These are phyloP conservation scores for Diprion similis DNA, from an alignment of 1,140 invertebrate species.

Conservation along the genomic window DNA sequence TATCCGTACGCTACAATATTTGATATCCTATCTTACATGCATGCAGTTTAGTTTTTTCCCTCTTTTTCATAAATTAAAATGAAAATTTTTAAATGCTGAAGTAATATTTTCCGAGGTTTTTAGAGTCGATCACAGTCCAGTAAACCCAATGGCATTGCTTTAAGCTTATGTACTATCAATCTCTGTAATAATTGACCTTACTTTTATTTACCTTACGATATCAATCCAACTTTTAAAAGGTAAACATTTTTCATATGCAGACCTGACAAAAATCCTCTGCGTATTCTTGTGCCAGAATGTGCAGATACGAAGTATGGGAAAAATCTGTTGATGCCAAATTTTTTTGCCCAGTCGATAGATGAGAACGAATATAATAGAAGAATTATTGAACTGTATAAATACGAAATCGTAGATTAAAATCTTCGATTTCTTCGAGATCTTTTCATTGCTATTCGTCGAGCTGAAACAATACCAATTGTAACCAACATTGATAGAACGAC, in stretches of 20 bases:
- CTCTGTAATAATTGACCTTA: too few relatives aligned
- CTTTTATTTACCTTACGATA: too few relatives aligned
- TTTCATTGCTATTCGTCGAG: constrained; percentile 25
- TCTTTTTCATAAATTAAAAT: too few relatives aligned
- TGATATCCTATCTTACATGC: too few relatives aligned
- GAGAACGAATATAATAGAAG: not conserved
- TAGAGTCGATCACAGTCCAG: not conserved
- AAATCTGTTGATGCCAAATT: not conserved
- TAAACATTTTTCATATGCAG: too few relatives aligned
- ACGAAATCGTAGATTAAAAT: constrained; percentile 28
- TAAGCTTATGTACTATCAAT: not conserved
- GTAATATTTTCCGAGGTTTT: not conserved
- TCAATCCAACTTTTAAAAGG: too few relatives aligned
- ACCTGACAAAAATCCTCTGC: not conserved
- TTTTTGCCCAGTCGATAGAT: not conserved
- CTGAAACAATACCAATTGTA: constrained; percentile 37
- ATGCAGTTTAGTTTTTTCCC: too few relatives aligned
- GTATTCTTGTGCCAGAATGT: not conserved
- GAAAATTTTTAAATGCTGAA: not conserved
- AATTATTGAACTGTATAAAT: not conserved
- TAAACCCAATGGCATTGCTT: not conserved
- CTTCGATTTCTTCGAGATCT: constrained; percentile 38
- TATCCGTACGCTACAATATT: too few relatives aligned
- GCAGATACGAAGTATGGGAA: not conserved
- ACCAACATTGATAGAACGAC: constrained; percentile 30